A percentile compares a stretch with the other conserved stretches of the same genome.
These are phyloP conservation scores for Drosophila bocqueti DNA, from an alignment of 1,140 invertebrate genomes.

Conservation along the genomic window DNA sequence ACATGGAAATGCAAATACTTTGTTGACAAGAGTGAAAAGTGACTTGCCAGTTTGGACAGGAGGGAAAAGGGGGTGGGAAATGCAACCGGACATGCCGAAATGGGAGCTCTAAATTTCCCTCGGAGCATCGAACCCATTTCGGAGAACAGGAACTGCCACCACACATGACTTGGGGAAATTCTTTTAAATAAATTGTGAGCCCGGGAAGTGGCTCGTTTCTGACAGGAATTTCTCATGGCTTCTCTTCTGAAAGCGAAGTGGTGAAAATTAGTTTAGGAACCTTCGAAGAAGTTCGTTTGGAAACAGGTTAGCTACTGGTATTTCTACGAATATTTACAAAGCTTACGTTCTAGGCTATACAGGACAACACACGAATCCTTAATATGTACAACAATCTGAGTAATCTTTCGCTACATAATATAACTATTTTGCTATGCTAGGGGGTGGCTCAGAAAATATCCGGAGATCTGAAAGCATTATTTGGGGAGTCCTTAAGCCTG, in stretches of 20 bases:
- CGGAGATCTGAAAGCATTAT: not conserved
- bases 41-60: conserved; percentile 56
- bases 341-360: conserved; percentile 48
- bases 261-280: conserved; percentile 36
- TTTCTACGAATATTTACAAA: conserved; percentile 45
- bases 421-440: conserved; percentile 11
- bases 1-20: conserved; percentile 80
- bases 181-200: conserved; percentile 53
- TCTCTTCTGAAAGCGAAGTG: conserved; percentile 2
- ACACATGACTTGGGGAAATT: conserved; percentile 42
- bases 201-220: conserved; percentile 37
- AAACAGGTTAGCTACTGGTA: conserved; percentile 29
- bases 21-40: conserved; percentile 73
- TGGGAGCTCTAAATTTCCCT: conserved; percentile 33
- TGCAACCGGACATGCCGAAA: conserved; percentile 68
- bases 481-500: not conserved
- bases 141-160: conserved; percentile 40
- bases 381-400: conserved; percentile 51
- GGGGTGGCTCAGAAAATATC: too few relatives aligned
- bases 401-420: conserved; percentile 38
- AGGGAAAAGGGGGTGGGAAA: conserved; percentile 2
- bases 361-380: conserved; percentile 32
- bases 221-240: conserved; percentile 36
- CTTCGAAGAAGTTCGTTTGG: conserved; percentile 34
- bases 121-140: conserved; percentile 53